phyloP scores from a whole-genome alignment of 1,140 invertebrate genomes.

The Listronotus bonariensis region DNA sequence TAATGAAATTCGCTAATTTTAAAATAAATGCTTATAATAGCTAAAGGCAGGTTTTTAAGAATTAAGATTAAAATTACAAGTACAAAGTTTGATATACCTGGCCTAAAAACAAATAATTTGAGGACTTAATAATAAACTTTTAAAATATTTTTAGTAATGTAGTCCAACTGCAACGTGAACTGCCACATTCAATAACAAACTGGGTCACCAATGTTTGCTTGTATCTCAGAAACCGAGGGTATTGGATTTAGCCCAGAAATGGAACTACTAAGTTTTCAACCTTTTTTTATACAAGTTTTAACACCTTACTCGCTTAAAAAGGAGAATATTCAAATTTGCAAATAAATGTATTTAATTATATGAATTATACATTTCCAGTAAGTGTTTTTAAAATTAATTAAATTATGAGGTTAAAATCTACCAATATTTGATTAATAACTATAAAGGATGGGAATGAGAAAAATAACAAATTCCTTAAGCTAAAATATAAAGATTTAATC shows the following conservation, averaged over 20 bases:
- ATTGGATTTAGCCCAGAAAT: conserved; percentile 65
- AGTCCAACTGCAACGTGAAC: conserved; percentile 49
- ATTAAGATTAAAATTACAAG: too few relatives aligned
- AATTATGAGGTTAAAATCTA: too few relatives aligned
- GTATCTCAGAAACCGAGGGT: conserved; percentile 66
- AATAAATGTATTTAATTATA: conserved; percentile 73
- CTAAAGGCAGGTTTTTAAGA: too few relatives aligned
- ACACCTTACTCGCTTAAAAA: conserved; percentile 73
- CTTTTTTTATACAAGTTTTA: conserved; percentile 59
- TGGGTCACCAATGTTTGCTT: conserved; percentile 75
- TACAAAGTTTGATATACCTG: too few relatives aligned
- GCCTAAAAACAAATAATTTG: too few relatives aligned
- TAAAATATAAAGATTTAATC: too few relatives aligned
- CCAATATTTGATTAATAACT: too few relatives aligned
- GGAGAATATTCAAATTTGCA: conserved; percentile 70
- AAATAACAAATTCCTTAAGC: too few relatives aligned
- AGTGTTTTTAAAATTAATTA: conserved; percentile 40
- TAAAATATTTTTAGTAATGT: conserved; percentile 1
- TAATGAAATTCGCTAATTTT: too few relatives aligned
- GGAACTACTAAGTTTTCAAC: conserved; percentile 69
- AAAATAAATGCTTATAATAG: too few relatives aligned
- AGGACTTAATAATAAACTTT: too few relatives aligned
- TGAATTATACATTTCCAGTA: conserved; percentile 67
- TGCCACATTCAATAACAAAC: conserved; percentile 76
- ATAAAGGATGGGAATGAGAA: too few relatives aligned